phyloP scores from a whole-genome alignment of 2,888 invertebrate genomes.

The Latrodectus elegans region DNA sequence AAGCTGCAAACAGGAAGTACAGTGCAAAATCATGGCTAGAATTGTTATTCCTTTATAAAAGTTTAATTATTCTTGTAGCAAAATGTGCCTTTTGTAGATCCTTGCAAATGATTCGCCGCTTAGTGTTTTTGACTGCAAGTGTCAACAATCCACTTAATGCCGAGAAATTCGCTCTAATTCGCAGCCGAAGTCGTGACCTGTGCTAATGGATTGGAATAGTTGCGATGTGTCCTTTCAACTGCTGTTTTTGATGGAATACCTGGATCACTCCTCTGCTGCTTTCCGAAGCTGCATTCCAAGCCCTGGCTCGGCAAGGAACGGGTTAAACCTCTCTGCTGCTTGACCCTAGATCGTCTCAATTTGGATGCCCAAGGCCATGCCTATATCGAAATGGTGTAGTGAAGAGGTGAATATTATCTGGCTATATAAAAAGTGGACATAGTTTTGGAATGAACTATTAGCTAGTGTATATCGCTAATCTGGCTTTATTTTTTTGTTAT shows the following conservation, averaged over 20 bases:
- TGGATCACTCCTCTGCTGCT: not conserved
- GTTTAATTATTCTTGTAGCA: too few relatives aligned
- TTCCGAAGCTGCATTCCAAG: conserved; percentile 43
- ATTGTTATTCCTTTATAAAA: too few relatives aligned
- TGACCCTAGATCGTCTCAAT: conserved; percentile 45
- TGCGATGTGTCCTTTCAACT: conserved; percentile 1
- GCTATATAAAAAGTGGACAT: not conserved
- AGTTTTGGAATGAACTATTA: not conserved
- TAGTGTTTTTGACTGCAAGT: too few relatives aligned
- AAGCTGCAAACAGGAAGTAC: too few relatives aligned
- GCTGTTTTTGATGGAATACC: not conserved
- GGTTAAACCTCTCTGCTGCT: conserved; percentile 56
- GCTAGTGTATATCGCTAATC: too few relatives aligned
- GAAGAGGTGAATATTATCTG: conserved; percentile 31
- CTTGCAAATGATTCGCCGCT: too few relatives aligned
- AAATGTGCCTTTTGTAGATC: too few relatives aligned
- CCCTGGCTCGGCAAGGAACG: conserved; percentile 34
- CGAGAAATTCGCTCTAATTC: not conserved
- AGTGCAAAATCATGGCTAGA: too few relatives aligned
- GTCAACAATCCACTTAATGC: too few relatives aligned
- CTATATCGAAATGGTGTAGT: conserved; percentile 45
- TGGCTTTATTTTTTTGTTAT: too few relatives aligned
- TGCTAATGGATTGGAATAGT: conserved; percentile 33
- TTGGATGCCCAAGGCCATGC: conserved; percentile 18
- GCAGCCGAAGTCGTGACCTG: conserved; percentile 24